phyloP scores from a whole-genome alignment of 1,140 invertebrate species.

The Macrotrachela quadricornifera region DNA sequence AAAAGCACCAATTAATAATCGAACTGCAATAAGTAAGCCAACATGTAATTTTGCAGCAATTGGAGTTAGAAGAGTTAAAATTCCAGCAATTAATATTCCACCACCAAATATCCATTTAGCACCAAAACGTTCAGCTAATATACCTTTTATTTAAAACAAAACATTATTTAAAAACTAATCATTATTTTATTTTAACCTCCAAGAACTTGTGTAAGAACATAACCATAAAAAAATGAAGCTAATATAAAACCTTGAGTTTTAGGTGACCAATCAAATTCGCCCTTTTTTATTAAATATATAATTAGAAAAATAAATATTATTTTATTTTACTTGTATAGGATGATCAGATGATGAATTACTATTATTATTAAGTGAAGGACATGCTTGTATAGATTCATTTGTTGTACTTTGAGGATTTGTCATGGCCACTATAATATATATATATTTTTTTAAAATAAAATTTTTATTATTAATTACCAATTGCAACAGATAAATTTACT shows the following conservation, averaged over 20 bases:
- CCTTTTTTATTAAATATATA: too few species aligned
- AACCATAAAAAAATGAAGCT: constrained; percentile 66
- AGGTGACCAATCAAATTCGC: constrained; percentile 40
- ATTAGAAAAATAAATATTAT: too few species aligned
- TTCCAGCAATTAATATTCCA: constrained; percentile 53
- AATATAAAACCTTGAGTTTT: constrained; percentile 54
- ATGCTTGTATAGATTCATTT: not conserved
- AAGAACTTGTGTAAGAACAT: constrained; percentile 54
- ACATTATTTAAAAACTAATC: too few species aligned
- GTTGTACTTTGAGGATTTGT: not conserved
- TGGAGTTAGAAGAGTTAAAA: constrained; percentile 61
- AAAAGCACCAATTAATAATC: constrained; percentile 28
- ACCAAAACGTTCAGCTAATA: constrained; percentile 53
- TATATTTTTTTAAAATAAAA: too few species aligned
- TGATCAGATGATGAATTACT: too few species aligned
- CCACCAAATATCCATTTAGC: constrained; percentile 53
- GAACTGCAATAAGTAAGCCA: constrained; percentile 21
- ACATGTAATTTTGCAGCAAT: constrained; percentile 41
- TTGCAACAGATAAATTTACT: constrained; percentile 5
- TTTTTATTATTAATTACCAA: not conserved
- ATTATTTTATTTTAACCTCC: constrained; percentile 24
- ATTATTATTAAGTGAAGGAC: too few species aligned
- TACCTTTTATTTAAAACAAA: constrained; percentile 11
- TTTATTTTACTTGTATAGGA: too few species aligned
- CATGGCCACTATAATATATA: too few species aligned